Percentiles rank a stretch among this genome's conserved stretches.
Evolutionary conservation across 2,888 invertebrate genomes (phyloP).

Genomic region (Drosophila lutescens): DNA sequence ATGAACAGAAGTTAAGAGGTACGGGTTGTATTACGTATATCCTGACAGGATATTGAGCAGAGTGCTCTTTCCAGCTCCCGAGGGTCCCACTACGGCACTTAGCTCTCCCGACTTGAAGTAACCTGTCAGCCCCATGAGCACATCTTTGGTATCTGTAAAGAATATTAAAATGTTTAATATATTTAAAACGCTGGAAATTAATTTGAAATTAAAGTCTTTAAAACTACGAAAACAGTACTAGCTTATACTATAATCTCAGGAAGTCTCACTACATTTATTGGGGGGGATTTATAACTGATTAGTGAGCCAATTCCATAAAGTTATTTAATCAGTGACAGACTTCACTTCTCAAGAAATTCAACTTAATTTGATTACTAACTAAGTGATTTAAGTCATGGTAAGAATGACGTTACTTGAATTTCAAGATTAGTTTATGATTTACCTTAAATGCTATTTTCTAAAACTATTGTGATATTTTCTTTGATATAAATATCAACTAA

Average conservation of each 20-base stretch:
- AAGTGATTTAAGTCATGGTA: background rate
- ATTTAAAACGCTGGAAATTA: slow-evolving; percentile 58
- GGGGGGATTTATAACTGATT: slow-evolving; percentile 4
- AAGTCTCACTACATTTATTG: slow-evolving; percentile 14
- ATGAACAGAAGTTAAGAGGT: background rate
- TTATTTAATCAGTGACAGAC: slow-evolving; percentile 4
- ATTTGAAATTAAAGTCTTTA: background rate
- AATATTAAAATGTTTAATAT: background rate
- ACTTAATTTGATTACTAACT: slow-evolving; percentile 3
- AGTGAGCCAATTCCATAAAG: background rate
- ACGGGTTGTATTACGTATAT: slow-evolving; percentile 88
- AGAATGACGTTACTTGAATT: slow-evolving; percentile 1
- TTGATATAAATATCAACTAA: no score
- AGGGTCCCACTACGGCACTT: slow-evolving; percentile 95
- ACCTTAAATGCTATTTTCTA: background rate
- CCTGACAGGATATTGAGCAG: slow-evolving; percentile 95
- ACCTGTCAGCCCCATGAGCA: slow-evolving; percentile 87
- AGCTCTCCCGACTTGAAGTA: slow-evolving; percentile 90
- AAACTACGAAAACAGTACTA: background rate
- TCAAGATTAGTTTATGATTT: background rate
- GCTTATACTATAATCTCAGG: background rate
- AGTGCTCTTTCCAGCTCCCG: slow-evolving; percentile 95
- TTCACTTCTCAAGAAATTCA: slow-evolving; percentile 2
- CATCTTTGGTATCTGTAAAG: slow-evolving; percentile 86
- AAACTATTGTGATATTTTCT: background rate